Base-by-base conservation (phyloP, 1,140 invertebrate species). In the Choristoneura fumiferana region DNA sequence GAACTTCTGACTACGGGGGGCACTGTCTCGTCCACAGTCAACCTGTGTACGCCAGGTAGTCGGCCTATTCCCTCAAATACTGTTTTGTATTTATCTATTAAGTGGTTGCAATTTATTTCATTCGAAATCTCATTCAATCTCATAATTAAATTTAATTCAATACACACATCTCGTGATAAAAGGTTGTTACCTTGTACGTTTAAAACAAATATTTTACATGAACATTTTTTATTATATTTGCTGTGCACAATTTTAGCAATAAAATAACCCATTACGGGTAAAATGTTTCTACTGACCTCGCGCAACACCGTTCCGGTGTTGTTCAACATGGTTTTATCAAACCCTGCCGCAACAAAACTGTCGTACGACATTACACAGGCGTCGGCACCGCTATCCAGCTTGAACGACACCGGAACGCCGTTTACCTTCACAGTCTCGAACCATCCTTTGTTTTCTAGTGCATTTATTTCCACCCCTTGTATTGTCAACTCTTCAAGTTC, bases 21-120 rank as follows among this genome's bases (percentile, higher is more conserved):
- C 1, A 59, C 45, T 8, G 43, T 29, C 10, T 59, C 36, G 12
- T 59, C 49, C 3, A 53, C 22, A 8, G 18, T 10, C 18, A 59
- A 37, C 0, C 29, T 54, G 35, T 40, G 49, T 34, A 52, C 14
- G 9, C 12, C 29, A 0, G 57, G 57, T 8, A 59, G 52, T 22
- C 22, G 17, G 1, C 57, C 57, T 18, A 59, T 52, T 1, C 57
- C 57, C 8, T 38, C 17, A 59, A 59, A 59, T 6, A 59, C 12
- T 17, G 14, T 18, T 18, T 43, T 13, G 6, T 1, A 39, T 38
- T 14, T 8, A 39, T 37, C 18, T 53, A n/a, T n/a, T n/a, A n/a
- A n/a, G n/a, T n/a, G n/a, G n/a, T n/a, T n/a, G n/a, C n/a, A n/a
- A n/a, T n/a, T n/a, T n/a, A n/a, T n/a, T n/a, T n/a, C n/a, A n/a